Conservation (phyloP, 2,888 invertebrate species). For the Agrilus cyanescens region DNA sequence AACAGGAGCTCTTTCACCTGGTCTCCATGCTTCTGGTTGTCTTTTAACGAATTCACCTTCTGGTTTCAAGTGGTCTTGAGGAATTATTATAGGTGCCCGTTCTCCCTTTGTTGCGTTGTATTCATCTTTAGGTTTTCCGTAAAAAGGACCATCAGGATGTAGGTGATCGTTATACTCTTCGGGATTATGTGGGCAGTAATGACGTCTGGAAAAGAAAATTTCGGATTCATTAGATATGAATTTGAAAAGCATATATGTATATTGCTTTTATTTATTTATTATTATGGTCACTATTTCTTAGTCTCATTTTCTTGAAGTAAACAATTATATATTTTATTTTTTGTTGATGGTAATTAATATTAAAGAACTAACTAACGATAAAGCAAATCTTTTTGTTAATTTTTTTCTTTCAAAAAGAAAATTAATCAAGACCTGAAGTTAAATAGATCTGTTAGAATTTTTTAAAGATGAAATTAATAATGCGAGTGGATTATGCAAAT, state of each 20-base stretch:
- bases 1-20: constrained; percentile 32
- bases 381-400: too few relatives aligned
- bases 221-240: constrained; percentile 2
- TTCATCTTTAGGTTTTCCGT: constrained; percentile 39
- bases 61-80: constrained; percentile 34
- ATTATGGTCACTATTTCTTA: too few relatives aligned
- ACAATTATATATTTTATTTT: too few relatives aligned
- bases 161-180: constrained; percentile 59
- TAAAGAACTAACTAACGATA: too few relatives aligned
- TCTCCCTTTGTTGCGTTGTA: constrained; percentile 35
- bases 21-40: constrained; percentile 35
- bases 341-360: too few relatives aligned
- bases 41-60: constrained; percentile 38
- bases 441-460: too few relatives aligned
- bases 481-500: too few relatives aligned
- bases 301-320: too few relatives aligned
- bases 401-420: too few relatives aligned
- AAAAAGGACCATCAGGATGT: constrained; percentile 54
- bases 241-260: not conserved
- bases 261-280: not conserved
- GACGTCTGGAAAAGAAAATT: constrained; percentile 50
- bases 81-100: constrained; percentile 36
- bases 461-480: too few relatives aligned
- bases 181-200: constrained; percentile 63
- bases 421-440: too few relatives aligned